Conservation (phyloP, 2,113 vertebrate species). For the Ia io region DNA sequence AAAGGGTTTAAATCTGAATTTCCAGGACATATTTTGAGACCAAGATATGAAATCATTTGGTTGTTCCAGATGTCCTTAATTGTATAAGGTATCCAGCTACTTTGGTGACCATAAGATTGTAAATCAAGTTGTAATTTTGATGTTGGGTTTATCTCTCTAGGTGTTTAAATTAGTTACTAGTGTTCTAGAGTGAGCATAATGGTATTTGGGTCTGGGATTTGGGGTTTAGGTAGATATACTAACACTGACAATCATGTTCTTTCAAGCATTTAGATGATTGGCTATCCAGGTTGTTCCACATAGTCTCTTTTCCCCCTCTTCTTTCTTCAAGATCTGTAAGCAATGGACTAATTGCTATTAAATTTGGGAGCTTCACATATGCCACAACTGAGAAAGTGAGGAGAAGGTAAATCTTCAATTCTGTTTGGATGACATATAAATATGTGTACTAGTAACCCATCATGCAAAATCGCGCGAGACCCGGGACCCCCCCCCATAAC, state of each 20-base stretch:
- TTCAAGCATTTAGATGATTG: constrained; percentile 4
- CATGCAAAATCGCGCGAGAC: too few relatives aligned
- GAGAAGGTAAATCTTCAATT: constrained; percentile 81
- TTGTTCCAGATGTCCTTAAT: not conserved
- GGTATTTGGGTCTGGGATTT: not conserved
- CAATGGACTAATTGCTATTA: constrained; percentile 87
- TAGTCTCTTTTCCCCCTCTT: not conserved
- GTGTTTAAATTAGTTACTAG: not conserved
- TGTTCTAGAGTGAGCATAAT: not conserved
- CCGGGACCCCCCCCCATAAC: too few relatives aligned
- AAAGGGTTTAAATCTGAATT: not conserved
- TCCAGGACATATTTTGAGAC: constrained; percentile 1
- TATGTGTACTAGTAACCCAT: too few relatives aligned
- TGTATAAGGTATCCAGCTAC: not conserved
- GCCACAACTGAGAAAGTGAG: constrained; percentile 83
- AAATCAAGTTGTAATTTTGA: not conserved
- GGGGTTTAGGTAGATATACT: not conserved
- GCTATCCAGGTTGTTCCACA: not conserved
- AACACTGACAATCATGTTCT: not conserved
- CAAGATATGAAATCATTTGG: not conserved
- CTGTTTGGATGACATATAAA: not conserved
- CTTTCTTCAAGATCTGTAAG: constrained; percentile 84
- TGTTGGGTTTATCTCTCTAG: not conserved
- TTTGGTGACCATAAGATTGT: not conserved
- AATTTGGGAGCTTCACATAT: constrained; percentile 87